Base-by-base conservation (phyloP, 2,888 invertebrate species). In the Lasioglossum calceatum region DNA sequence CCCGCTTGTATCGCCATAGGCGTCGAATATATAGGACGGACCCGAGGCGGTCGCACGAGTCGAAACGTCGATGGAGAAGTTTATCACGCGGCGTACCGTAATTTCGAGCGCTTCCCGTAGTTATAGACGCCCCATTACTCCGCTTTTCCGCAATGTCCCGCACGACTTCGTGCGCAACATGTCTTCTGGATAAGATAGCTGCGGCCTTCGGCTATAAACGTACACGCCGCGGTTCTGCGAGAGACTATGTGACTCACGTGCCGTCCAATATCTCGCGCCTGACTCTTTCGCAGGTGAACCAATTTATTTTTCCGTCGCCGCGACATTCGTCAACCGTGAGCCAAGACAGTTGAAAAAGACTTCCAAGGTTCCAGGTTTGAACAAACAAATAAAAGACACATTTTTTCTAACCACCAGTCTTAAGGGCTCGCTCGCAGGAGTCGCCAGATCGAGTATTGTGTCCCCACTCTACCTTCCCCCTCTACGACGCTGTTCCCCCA, bases 111-210 rank as follows among this genome's bases (percentile, higher is more conserved):
- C 61, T 36, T 50, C 8, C 67, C 47, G 77, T 67, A 58, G 36
- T 39, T 47, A 27, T 36, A 39, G 50, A 19, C 61, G 71, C 44
- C 61, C 47, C 32, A 79, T 64, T 73, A 58, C 47, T 36, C 47
- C 78, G 54, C 27, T 73, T 61, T 79, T 54, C 32, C 47, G 71
- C 44, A 50, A 39, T 47, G 50, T 64, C 42, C 27, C 61, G 72
- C 58, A 32, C 58, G 58, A 61, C 39, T 78, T 64, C 50, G 36
- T 42, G 79, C 8, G 64, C 58, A 72, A 82, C 78, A 32, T 50
- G 71, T 79, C 79, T 36, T 14, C 64, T 42, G 73, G 79, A 79
- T 82, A 79, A 82, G 82, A 80, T 79, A 82, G 54, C 73, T 3
- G 61, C 47, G 44, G n/a, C 71, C 78, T 74, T 54, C 73, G 79